Evolutionary conservation across 2,888 invertebrate genomes (phyloP), one percentile per base, ranked within the genome.

Genomic region (Cataglyphis cursor): DNA sequence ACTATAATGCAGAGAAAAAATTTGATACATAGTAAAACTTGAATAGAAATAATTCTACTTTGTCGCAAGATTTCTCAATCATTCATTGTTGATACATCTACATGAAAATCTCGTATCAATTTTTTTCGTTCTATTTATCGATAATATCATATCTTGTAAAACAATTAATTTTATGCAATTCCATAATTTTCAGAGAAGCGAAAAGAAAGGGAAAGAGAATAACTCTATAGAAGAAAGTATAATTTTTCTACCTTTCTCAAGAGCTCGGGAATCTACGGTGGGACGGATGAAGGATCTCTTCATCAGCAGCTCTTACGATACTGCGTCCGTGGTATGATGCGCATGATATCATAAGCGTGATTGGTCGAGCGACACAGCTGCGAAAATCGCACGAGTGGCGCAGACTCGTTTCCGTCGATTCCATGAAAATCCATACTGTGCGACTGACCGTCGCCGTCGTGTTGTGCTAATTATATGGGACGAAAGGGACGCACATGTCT

Each of bases 391-490:
- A 82, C 88, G 85, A 89, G 87, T 91, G 92, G 92, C 93, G 94
- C 93, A 92, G 91, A 82, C 91, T 91, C 91, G 83, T 87, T 76
- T 78, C 84, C 88, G 70, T 85, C 90, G 85, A 70, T 87, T 74
- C 85, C 83, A 86, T 85, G 91, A 93, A 93, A 94, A 94, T 94
- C 93, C 91, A 93, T 94, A 94, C 70, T 68, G 57, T 61, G 31
- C 72, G 41, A 85, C 59, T 54, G 78, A 75, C 66, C 72, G 44
- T 57, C 54, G n/a, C 44, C 21, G 31, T 18, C 12, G 12, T 6
- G n/a, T 21, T 28, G n/a, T 24, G 59, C 31, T 59, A 80, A 80
- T 80, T 70, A 68, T 59, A 59, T 12, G 15, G 15, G 21, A 35
- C 28, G n/a, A n/a, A n/a, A 18, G 31, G 1, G 28, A n/a, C 35